Percentiles rank a stretch among this genome's conserved stretches.
These are phyloP conservation scores for Macrosiphum euphorbiae DNA, from an alignment of 2,888 invertebrate species.

Conservation along the genomic window DNA sequence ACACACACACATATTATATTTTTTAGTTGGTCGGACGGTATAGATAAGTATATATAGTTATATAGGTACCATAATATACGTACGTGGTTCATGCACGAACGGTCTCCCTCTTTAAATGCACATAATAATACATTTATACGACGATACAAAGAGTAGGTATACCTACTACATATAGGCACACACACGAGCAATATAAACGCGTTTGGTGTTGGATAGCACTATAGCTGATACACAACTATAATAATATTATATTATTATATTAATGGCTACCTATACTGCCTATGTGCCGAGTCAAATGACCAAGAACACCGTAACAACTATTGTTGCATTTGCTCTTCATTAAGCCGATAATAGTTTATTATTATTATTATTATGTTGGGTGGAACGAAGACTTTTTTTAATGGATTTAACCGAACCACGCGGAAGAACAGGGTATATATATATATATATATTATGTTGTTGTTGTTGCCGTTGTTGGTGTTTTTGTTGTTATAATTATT, in stretches of 20 bases:
- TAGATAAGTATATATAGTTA: neutral
- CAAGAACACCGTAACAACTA: neutral
- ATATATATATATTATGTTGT: neutral
- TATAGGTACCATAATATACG: neutral
- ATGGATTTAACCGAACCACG: neutral
- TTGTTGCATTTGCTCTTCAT: slow-evolving; percentile 12
- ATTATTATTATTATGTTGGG: neutral
- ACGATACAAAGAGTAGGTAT: neutral
- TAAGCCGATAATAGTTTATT: neutral
- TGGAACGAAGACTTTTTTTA: neutral
- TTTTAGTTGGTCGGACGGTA: neutral
- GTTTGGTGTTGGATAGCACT: neutral
- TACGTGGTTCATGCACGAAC: slow-evolving; percentile 4
- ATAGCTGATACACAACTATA: neutral
- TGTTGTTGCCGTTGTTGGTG: neutral
- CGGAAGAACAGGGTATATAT: neutral
- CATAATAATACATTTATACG: neutral
- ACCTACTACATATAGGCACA: neutral
- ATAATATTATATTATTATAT: neutral
- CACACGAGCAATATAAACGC: neutral
- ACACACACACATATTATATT: neutral
- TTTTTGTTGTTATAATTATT: neutral
- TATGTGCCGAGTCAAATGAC: neutral
- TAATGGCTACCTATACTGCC: neutral
- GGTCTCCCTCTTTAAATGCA: neutral